Conservation (phyloP, 2,113 vertebrate species). For the Apodemus sylvaticus region DNA sequence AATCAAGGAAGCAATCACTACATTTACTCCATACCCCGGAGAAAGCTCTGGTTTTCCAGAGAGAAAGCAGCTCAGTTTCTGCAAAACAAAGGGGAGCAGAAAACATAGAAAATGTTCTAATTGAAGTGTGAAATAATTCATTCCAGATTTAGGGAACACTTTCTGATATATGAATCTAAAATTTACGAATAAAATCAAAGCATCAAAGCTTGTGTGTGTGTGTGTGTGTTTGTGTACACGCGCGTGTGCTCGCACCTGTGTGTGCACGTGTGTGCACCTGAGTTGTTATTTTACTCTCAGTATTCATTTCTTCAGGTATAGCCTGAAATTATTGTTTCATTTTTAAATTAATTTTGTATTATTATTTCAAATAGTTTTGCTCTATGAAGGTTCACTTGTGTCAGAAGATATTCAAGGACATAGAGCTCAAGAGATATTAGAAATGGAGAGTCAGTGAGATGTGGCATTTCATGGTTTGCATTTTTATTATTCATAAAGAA, state of each 20-base stretch:
- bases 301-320: background rate
- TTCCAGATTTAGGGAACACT: background rate
- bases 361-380: constrained; percentile 2
- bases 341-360: background rate
- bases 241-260: background rate
- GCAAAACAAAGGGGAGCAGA: background rate
- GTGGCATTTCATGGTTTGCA: constrained; percentile 35
- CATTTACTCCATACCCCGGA: background rate
- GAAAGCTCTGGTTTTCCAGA: background rate
- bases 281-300: background rate
- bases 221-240: background rate
- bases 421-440: constrained; percentile 29
- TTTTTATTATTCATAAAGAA: constrained; percentile 61
- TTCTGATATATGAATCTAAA: background rate
- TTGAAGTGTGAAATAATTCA: background rate
- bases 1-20: background rate
- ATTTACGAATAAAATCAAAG: background rate
- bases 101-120: background rate
- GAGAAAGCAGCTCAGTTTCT: background rate
- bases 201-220: background rate
- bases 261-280: background rate
- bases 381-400: constrained; percentile 30
- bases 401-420: background rate
- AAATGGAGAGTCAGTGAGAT: constrained; percentile 52
- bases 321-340: background rate